Base-by-base conservation (phyloP, 92 coral and sea anemone genomes). In the Metridium senile region DNA sequence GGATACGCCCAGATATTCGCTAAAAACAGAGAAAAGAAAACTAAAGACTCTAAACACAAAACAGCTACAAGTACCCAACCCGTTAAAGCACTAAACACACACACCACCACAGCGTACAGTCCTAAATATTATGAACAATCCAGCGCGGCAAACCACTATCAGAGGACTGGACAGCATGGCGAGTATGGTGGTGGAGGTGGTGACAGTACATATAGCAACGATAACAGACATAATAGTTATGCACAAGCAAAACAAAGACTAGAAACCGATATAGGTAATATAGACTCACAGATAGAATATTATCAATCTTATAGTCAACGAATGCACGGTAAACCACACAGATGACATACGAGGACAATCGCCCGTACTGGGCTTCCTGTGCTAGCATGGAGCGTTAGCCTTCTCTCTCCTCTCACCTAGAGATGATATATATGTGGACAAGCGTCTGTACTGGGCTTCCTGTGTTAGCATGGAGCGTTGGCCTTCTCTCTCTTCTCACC, bases 1-100 rank as follows among this genome's bases (percentile, higher is more conserved):
- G 89, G 97, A 57, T 95, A 95, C 64, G 99, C 99, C 46, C 84
- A 84, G 46, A 88, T 85, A 67, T 95, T 92, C 45, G 93, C 97
- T 7, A 89, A 87, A 70, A 92, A 85, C 33, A 87, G 89, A 80
- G 93, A 89, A 66, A 89, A 83, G 81, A 85, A 89, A 75, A 71
- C 84, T 0, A 89, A 86, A 75, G 88, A 33, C 21, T 16, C 21
- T 28, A 77, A 68, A 59, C 68, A 56, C 54, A 58, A 73, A 9
- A 21, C 23, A 6, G 68, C 56, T 21, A 34, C 76, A 20, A 72
- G 22, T 35, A 58, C 9, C 34, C 63, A 73, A n/a, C 78, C 78
- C 0, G 66, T 73, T 9, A 73, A 73, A 29, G 78, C 78, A 11
- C 64, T 73, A 13, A 73, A 35, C 17, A 17, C 78, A 33, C 78